Conservation (phyloP, 92 coral and sea anemone species). For the Diadumene lineata region DNA sequence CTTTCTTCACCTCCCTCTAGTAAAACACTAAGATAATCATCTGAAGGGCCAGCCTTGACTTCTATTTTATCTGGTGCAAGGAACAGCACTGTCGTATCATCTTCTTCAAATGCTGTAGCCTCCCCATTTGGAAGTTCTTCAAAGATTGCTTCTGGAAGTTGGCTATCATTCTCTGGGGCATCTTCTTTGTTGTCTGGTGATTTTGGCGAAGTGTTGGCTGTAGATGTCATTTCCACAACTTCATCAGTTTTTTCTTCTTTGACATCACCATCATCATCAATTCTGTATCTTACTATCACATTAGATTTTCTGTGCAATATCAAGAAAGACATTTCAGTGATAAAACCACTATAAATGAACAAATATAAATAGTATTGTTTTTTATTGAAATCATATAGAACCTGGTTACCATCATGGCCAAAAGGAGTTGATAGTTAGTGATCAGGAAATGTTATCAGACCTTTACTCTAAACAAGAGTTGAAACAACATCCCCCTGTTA, state of each 20-base stretch:
- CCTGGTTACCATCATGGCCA: too few species aligned
- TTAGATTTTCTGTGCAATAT: not conserved
- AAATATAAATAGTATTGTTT: too few species aligned
- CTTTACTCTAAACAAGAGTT: too few species aligned
- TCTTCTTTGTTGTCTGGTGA: not conserved
- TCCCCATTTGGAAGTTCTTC: conserved; percentile 36
- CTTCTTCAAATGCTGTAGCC: conserved; percentile 15
- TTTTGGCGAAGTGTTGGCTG: not conserved
- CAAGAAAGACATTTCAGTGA: not conserved
- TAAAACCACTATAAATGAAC: too few species aligned
- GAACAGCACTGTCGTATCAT: conserved; percentile 26
- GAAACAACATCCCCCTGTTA: too few species aligned
- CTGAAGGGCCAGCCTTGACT: conserved; percentile 34
- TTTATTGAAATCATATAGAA: too few species aligned
- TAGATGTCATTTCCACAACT: not conserved
- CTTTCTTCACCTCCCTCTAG: conserved; percentile 3
- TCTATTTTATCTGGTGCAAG: conserved; percentile 34
- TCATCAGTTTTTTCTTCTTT: not conserved
- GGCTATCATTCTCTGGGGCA: not conserved
- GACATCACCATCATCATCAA: conserved; percentile 13
- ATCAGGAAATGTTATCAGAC: too few species aligned
- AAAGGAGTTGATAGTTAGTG: too few species aligned
- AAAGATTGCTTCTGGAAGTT: conserved; percentile 24
- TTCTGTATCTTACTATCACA: conserved; percentile 7
- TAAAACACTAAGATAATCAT: conserved; percentile 24